These are phyloP conservation scores for Adelognathus sp. DNA, from an alignment of 2,888 invertebrate genomes.

Conservation along the genomic window DNA sequence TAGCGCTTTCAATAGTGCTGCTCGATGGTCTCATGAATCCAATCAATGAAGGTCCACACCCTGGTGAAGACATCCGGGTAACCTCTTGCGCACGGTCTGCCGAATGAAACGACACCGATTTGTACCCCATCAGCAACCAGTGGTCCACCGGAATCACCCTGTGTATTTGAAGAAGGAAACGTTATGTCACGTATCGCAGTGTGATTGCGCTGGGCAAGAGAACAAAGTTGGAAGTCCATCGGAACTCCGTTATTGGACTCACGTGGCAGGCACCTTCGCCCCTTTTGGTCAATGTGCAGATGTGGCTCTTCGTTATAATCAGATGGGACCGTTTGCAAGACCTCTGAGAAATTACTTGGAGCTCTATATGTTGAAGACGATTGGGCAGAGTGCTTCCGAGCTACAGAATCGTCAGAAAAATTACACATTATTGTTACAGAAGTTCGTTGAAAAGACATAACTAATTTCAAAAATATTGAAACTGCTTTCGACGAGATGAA, in stretches of 20 bases:
- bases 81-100: constrained; percentile 65
- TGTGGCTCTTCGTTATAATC: constrained; percentile 62
- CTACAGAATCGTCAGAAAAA: constrained; percentile 55
- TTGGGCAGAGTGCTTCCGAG: constrained; percentile 63
- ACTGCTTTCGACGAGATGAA: too few species aligned
- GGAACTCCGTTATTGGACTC: constrained; percentile 60
- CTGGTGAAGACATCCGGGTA: constrained; percentile 67
- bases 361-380: constrained; percentile 65
- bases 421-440: background rate
- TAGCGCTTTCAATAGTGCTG: background rate
- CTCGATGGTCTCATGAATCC: constrained; percentile 54
- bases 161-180: background rate
- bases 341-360: constrained; percentile 54
- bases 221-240: too few species aligned
- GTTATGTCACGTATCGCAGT: too few species aligned
- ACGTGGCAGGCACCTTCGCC: constrained; percentile 77
- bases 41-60: constrained; percentile 61
- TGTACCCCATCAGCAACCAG: constrained; percentile 64
- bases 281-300: constrained; percentile 72
- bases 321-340: constrained; percentile 58
- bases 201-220: background rate
- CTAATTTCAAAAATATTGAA: too few species aligned
- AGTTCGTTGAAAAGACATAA: background rate
- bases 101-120: constrained; percentile 71
- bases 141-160: constrained; percentile 70